Evolutionary conservation across 1,140 invertebrate species (phyloP).

Genomic region (Pogonomyrmex californicus): DNA sequence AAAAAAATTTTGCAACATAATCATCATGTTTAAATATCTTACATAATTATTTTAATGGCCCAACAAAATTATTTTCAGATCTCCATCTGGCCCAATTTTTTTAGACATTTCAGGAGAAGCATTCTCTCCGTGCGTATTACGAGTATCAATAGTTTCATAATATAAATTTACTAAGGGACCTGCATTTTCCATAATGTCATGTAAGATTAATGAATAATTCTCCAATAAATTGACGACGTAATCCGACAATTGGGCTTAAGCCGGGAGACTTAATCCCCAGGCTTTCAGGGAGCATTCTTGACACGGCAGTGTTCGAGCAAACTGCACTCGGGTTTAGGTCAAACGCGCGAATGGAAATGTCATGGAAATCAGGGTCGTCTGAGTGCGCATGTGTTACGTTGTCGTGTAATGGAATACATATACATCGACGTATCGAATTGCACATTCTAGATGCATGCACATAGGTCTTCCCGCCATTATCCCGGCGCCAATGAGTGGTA

Average conservation of each 20-base stretch:
- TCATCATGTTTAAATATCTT: too few species aligned
- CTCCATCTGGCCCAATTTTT: too few species aligned
- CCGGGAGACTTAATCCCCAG: constrained; percentile 43
- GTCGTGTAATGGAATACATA: constrained; percentile 44
- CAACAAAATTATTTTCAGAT: too few species aligned
- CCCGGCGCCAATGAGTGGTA: constrained; percentile 32
- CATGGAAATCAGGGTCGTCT: constrained; percentile 43
- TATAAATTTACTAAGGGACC: too few species aligned
- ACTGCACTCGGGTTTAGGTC: constrained; percentile 34
- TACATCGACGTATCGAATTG: constrained; percentile 10
- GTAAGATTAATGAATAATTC: background rate
- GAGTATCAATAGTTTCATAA: too few species aligned
- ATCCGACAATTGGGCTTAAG: background rate
- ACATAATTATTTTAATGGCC: too few species aligned
- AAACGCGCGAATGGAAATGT: constrained; percentile 62
- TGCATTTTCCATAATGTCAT: background rate
- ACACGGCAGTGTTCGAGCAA: constrained; percentile 6
- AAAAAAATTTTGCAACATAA: too few species aligned
- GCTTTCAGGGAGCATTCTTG: constrained; percentile 15
- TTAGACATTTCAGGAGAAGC: too few species aligned
- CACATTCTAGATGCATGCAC: constrained; percentile 56
- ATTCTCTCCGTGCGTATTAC: too few species aligned
- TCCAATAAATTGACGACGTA: background rate
- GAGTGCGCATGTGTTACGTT: background rate
- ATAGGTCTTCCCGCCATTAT: constrained; percentile 35